These are phyloP conservation scores for Microplitis manilae DNA, from an alignment of 2,888 invertebrate species.

Conservation along the genomic window DNA sequence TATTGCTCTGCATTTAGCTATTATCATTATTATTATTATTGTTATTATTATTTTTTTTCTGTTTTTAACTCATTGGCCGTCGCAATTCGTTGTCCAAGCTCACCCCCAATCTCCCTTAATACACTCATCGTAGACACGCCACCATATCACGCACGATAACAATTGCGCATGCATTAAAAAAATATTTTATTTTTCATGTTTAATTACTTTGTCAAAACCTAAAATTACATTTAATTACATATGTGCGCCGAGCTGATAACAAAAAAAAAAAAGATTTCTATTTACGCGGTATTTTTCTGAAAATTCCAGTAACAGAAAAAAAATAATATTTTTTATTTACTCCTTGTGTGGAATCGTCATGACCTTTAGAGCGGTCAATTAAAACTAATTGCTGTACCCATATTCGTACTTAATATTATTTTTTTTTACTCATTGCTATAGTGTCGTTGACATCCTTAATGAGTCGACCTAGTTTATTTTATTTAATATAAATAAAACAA, in stretches of 20 bases:
- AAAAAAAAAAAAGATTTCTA: not conserved
- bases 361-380: slow-evolving; percentile 16
- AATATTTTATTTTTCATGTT: slow-evolving; percentile 13
- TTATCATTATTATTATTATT: slow-evolving; percentile 31
- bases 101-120: slow-evolving; percentile 27
- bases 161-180: slow-evolving; percentile 14
- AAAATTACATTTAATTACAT: slow-evolving; percentile 15
- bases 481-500: not conserved
- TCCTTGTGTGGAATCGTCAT: not conserved
- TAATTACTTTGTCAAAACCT: slow-evolving; percentile 9
- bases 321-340: not conserved
- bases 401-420: slow-evolving; percentile 17
- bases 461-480: not conserved
- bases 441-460: not conserved
- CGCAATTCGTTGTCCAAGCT: slow-evolving; percentile 30
- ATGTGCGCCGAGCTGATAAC: not conserved
- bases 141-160: slow-evolving; percentile 30
- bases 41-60: slow-evolving; percentile 39
- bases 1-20: slow-evolving; percentile 25
- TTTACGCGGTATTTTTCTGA: not conserved
- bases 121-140: slow-evolving; percentile 24
- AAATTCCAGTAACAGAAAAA: not conserved
- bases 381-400: slow-evolving; percentile 26
- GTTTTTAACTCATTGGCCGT: slow-evolving; percentile 27
- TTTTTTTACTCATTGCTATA: slow-evolving; percentile 3